A percentile compares a stretch with the other conserved stretches of the same genome.
Conservation (phyloP, 92 coral and sea anemone genomes). For the Hydrozoanthus gracilis region DNA sequence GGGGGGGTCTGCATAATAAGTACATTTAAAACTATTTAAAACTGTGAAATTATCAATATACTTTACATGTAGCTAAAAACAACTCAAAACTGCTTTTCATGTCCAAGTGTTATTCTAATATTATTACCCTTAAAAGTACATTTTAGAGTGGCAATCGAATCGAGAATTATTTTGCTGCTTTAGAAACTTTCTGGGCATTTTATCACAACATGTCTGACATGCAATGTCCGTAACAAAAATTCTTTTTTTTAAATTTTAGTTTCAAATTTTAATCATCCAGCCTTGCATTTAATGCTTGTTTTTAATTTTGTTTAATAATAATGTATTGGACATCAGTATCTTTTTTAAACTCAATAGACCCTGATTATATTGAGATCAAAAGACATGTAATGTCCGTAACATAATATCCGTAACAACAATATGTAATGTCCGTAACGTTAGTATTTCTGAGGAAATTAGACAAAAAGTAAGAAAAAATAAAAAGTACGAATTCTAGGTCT, state of each 20-base stretch:
- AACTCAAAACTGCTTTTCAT: constrained; percentile 26
- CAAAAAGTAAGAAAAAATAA: no score
- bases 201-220: constrained; percentile 26
- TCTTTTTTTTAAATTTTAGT: constrained; percentile 10
- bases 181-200: constrained; percentile 15
- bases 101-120: constrained; percentile 40
- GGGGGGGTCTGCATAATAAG: constrained; percentile 20
- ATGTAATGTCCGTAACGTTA: no score
- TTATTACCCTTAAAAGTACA: constrained; percentile 22
- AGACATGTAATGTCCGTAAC: no score
- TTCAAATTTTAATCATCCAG: constrained; percentile 22
- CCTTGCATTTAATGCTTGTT: constrained; percentile 13
- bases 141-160: constrained; percentile 11
- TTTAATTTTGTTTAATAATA: constrained; percentile 6
- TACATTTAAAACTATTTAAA: constrained; percentile 5
- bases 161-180: constrained; percentile 31
- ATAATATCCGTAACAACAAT: no score
- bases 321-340: neutral
- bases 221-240: constrained; percentile 34
- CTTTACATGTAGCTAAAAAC: constrained; percentile 39
- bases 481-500: no score
- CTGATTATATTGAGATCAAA: no score
- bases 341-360: no score
- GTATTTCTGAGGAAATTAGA: no score
- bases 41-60: constrained; percentile 20